Evolutionary conservation across 1,140 invertebrate genomes (phyloP).

Genomic region (Zaprionus tsacasi): DNA sequence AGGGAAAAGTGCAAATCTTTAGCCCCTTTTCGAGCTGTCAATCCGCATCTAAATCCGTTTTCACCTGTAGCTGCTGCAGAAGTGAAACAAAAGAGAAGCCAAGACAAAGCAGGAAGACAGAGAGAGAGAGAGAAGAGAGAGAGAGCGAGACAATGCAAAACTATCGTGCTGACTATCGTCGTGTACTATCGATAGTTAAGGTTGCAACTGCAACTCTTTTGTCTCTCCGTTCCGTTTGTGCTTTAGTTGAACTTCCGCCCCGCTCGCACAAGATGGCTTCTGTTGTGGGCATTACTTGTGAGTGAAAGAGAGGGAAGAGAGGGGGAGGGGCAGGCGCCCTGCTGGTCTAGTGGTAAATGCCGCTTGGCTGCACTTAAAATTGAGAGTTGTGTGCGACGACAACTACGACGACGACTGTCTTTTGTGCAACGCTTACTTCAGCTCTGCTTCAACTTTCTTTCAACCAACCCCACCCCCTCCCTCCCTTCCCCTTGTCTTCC

Average conservation of each 20-base stretch:
- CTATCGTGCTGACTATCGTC: neutral
- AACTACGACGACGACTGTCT: constrained; percentile 32
- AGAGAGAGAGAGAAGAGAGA: neutral
- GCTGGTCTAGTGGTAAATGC: constrained; percentile 15
- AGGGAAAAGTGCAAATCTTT: neutral
- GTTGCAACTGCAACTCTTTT: neutral
- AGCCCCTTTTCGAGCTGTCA: neutral
- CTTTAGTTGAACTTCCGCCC: too few relatives aligned
- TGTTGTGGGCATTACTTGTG: neutral
- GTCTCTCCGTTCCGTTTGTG: neutral
- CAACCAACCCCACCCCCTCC: neutral
- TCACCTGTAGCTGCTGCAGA: neutral
- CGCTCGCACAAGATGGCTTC: too few relatives aligned
- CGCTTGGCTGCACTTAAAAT: constrained; percentile 70
- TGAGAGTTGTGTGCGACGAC: constrained; percentile 43
- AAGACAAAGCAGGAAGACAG: neutral
- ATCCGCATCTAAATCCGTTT: neutral
- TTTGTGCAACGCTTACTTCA: constrained; percentile 23
- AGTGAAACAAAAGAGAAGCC: neutral
- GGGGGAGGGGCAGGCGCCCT: neutral
- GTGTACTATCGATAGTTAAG: neutral
- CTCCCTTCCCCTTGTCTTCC: too few relatives aligned
- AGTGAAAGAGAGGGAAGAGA: neutral
- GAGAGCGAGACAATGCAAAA: neutral
- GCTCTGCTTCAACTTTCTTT: constrained; percentile 12